Base-by-base conservation (phyloP, 2,888 invertebrate species). In the Criorhina ranunculi region DNA sequence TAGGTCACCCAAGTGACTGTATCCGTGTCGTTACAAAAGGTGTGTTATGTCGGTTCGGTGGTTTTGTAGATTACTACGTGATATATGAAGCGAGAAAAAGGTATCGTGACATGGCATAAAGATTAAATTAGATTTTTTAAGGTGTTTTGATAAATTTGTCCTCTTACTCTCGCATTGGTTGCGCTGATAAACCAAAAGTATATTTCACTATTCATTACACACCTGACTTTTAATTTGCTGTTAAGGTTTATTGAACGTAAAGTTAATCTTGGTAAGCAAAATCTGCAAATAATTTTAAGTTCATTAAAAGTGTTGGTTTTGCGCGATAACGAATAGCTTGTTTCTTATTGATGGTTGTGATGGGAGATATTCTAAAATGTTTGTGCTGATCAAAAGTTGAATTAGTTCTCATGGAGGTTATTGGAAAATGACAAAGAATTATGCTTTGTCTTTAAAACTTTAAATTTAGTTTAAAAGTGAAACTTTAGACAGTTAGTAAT, bases 121-220 rank as follows among this genome's bases (percentile, higher is more conserved):
- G 85, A 79, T 80, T 80, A 85, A 80, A 80, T 76, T 66, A 69
- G 49, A 78, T 67, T 55, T 67, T 64, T 80, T 12, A 44, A 59
- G 35, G 31, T 37, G 42, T 66, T 72, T 46, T 72, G 37, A 72
- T 67, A 69, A 42, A 37, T 42, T 64, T 37, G 8, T 15, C 0
- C 1, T 11, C 46, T 15, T 8, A 9, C 3, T n/a, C 55, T 9
- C n/a, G 7, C 8, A 35, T 12, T 46, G 49, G 40, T 31, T 33
- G 9, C n/a, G 9, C 15, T 59, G 81, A 62, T 66, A 77, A 78
- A 67, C 59, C 72, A 60, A 67, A 83, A 78, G 59, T 70, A 72
- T 78, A 78, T 78, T 83, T 83, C 55, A 78, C 66, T 60, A 83
- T 83, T 78, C 72, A 83, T 83, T 78, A 78, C 78, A 78, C 78